Conservation (phyloP, 2,797 vertebrate genomes). For the Muscicapa comitata region DNA sequence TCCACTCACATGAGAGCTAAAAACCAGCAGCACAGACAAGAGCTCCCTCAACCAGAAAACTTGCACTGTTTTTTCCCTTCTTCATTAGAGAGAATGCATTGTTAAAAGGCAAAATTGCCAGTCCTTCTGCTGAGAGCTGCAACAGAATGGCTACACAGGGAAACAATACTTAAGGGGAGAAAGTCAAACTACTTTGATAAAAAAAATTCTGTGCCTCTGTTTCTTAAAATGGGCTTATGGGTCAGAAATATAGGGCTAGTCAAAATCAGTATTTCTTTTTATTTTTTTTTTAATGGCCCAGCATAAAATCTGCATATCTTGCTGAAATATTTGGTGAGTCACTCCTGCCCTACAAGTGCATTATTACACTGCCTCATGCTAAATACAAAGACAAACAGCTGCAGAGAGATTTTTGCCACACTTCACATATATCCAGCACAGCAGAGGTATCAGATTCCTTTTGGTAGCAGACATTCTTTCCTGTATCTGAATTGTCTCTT, state of each 20-base stretch:
- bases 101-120: not conserved
- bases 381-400: conserved; percentile 44
- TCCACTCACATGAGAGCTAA: not conserved
- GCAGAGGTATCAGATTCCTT: not conserved
- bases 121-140: not conserved
- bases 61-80: not conserved
- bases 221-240: not conserved
- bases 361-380: conserved; percentile 1
- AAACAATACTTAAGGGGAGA: not conserved
- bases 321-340: not conserved
- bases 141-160: not conserved
- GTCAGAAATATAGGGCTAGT: not conserved
- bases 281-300: not conserved
- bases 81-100: not conserved
- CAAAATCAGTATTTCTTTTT: not conserved
- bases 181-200: not conserved
- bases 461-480: not conserved
- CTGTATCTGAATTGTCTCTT: not conserved
- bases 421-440: not conserved
- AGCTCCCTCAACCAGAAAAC: not conserved
- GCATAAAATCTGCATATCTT: not conserved
- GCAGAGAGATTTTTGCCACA: conserved; percentile 18
- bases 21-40: not conserved
- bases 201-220: not conserved
- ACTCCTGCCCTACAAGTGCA: not conserved